Evolutionary conservation across 2,888 invertebrate genomes (phyloP).

Genomic region (Tortricodes alternella): DNA sequence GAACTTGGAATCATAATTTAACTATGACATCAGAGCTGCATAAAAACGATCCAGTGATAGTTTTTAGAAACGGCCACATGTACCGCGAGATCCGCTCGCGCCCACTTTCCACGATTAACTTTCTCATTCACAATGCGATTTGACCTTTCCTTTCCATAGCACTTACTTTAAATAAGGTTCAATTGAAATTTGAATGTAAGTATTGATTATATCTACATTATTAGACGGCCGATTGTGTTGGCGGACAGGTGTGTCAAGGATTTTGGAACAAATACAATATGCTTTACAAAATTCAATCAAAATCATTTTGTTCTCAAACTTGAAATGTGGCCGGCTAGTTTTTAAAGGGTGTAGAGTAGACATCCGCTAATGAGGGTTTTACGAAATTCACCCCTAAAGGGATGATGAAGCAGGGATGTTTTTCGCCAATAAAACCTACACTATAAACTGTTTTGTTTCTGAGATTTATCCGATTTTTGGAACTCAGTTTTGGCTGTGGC

Average conservation of each 20-base stretch:
- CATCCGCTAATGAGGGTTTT: too few species aligned
- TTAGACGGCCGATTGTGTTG: constrained; percentile 19
- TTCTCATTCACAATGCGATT: constrained; percentile 76
- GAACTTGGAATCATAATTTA: constrained; percentile 1
- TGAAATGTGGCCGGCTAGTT: too few species aligned
- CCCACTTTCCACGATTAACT: constrained; percentile 81
- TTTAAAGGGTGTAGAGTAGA: too few species aligned
- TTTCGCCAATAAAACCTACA: too few species aligned
- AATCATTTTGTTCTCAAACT: too few species aligned
- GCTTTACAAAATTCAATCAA: too few species aligned
- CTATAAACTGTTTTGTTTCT: too few species aligned
- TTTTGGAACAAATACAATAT: too few species aligned
- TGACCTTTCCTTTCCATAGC: constrained; percentile 77
- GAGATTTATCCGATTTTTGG: too few species aligned
- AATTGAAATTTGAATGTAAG: constrained; percentile 47
- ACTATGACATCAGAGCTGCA: constrained; percentile 25
- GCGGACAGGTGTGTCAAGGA: constrained; percentile 3
- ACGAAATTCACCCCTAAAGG: too few species aligned
- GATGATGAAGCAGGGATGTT: too few species aligned
- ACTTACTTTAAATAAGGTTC: constrained; percentile 63
- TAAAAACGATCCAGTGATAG: constrained; percentile 28
- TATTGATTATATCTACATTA: constrained; percentile 26
- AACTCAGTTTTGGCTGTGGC: too few species aligned
- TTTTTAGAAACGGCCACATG: constrained; percentile 64
- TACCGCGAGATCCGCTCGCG: constrained; percentile 64